A percentile compares a stretch with the other conserved stretches of the same genome.
phyloP scores from a whole-genome alignment of 2,113 vertebrate species.

The Microcebus griseorufus region DNA sequence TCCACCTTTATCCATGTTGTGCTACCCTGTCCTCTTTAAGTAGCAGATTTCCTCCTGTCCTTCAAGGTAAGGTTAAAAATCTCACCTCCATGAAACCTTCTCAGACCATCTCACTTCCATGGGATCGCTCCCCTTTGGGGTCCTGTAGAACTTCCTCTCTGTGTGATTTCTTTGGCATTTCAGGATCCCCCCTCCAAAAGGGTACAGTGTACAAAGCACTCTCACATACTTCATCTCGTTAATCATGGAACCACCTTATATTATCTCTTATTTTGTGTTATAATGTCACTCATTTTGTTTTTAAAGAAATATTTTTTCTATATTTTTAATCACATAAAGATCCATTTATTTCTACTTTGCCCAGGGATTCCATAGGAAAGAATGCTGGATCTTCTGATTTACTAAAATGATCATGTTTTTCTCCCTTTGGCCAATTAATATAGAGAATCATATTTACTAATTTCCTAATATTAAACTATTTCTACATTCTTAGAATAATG shows the following conservation, averaged over 20 bases:
- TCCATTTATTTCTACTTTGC: neutral
- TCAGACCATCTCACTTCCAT: neutral
- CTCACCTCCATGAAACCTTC: neutral
- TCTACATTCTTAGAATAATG: neutral
- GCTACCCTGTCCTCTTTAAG: neutral
- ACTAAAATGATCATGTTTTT: neutral
- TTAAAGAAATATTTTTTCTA: neutral
- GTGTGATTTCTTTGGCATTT: neutral
- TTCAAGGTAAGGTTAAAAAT: neutral
- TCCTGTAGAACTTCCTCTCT: neutral
- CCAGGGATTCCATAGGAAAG: neutral
- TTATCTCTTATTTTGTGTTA: neutral
- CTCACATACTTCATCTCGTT: neutral
- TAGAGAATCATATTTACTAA: neutral
- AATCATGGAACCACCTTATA: neutral
- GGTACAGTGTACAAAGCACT: neutral
- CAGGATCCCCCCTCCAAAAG: neutral
- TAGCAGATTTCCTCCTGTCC: neutral
- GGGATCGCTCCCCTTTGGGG: neutral
- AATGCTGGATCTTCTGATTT: neutral
- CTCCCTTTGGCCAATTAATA: neutral
- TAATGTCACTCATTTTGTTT: neutral
- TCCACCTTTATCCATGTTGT: neutral
- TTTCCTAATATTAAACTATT: neutral
- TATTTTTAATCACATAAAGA: neutral